A percentile compares a stretch with the other conserved stretches of the same genome.
Conservation (phyloP, 2,113 vertebrate species). For the Cyphomyrus plagiostoma region DNA sequence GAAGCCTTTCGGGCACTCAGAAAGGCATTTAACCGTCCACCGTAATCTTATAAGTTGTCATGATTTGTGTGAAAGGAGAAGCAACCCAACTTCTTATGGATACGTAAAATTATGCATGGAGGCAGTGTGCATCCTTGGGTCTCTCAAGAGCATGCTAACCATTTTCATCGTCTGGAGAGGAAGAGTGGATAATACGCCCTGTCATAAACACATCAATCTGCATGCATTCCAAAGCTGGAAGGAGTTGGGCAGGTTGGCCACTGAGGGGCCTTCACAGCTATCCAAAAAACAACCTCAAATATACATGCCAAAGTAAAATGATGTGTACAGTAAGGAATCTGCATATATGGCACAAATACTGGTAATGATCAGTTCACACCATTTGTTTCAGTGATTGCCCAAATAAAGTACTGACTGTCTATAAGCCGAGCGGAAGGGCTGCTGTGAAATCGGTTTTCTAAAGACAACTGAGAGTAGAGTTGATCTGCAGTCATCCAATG, state of each 20-base stretch:
- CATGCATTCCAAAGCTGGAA: slow-evolving; percentile 4
- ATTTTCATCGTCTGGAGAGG: not conserved
- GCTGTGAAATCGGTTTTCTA: not conserved
- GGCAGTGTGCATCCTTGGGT: not conserved
- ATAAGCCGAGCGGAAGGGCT: not conserved
- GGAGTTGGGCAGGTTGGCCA: not conserved
- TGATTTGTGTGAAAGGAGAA: slow-evolving; percentile 7
- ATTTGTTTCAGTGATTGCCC: not conserved
- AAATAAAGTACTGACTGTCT: not conserved
- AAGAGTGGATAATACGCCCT: not conserved
- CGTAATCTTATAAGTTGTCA: not conserved
- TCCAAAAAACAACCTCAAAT: not conserved
- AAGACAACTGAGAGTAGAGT: not conserved
- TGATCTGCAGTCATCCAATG: not conserved
- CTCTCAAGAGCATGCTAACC: slow-evolving; percentile 10
- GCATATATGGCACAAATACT: not conserved
- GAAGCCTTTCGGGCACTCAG: not conserved
- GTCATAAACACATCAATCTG: slow-evolving; percentile 12
- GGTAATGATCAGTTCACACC: not conserved
- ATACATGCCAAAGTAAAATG: not conserved
- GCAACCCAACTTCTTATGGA: not conserved
- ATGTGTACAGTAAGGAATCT: not conserved
- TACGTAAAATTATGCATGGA: not conserved
- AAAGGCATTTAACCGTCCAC: not conserved
- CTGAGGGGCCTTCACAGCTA: not conserved